Evolutionary conservation across 1,140 invertebrate species (phyloP).

Genomic region (Sycophila sp.): DNA sequence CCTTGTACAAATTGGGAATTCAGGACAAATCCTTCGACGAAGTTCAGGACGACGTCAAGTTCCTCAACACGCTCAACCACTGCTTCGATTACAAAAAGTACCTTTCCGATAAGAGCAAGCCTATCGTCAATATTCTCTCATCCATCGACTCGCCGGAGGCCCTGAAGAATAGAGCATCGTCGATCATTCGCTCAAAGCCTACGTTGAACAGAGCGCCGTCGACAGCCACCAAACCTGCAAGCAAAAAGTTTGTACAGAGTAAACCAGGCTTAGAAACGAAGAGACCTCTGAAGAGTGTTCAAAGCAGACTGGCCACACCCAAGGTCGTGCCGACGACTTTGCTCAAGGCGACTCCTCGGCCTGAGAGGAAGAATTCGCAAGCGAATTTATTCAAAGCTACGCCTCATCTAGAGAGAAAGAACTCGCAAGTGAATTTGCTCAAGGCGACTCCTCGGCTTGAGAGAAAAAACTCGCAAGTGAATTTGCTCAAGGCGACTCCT

Average conservation of each 20-base stretch:
- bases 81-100: constrained; percentile 46
- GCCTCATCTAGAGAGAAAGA: no score
- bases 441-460: neutral
- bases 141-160: constrained; percentile 2
- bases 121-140: constrained; percentile 39
- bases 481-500: neutral
- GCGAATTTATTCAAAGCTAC: neutral
- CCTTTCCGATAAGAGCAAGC: constrained; percentile 38
- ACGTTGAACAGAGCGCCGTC: neutral
- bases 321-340: no score
- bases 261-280: neutral
- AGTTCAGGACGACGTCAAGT: constrained; percentile 36
- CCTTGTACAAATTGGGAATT: constrained; percentile 25
- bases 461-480: neutral
- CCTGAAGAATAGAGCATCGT: neutral
- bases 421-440: no score
- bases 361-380: neutral
- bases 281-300: neutral
- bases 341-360: neutral
- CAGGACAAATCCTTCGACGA: constrained; percentile 31
- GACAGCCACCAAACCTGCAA: neutral
- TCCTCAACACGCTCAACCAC: constrained; percentile 45
- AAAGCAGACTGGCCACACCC: neutral
- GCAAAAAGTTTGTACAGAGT: neutral
- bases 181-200: neutral